Evolutionary conservation across 2,113 vertebrate genomes (phyloP), one percentile per base, ranked within the genome.

Genomic region (Ivindomyrus marchei): DNA sequence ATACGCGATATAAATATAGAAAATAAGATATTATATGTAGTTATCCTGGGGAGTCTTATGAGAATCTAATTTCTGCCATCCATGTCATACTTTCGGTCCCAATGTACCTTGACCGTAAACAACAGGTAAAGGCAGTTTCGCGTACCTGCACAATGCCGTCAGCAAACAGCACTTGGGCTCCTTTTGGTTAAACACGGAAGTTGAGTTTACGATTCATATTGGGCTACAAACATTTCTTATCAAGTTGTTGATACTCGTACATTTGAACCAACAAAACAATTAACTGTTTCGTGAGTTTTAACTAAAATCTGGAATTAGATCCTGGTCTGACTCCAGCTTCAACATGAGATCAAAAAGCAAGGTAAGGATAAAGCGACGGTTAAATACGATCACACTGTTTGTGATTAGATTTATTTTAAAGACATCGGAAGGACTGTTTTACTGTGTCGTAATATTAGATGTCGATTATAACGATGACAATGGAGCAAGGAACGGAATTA

Each of bases 101-200:
- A 83, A 10, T 24, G 39, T 83, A 45, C 77, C 77, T 83, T 83
- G 62, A 31, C 19, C 36, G 84, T 47, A 47, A 85, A 49, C 84
- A 85, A 85, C 84, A 85, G 84, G 84, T 85, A 49, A 85, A 50
- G 39, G n/a, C 24, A 27, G 84, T 21, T 49, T 85, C 24, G 84
- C 84, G 19, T 85, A 46, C 19, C 84, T 85, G 24, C 36, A 36
- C 15, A 19, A 39, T 45, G 19, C 77, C 19, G 77, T 83, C 77
- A 39, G 77, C 77, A 83, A 42, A 85, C 42, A 85, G 39, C 8
- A 39, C 13, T 21, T 27, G 3, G 74, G 15, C 24, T 85, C 46
- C 46, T 24, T 10, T 50, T 13, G 0, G 46, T n/a, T 42, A 39
- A 17, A 92, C 89, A 90, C 93, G 94, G 94, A 94, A 94, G 92